Evolutionary conservation across 2,888 invertebrate genomes (phyloP), one percentile per base, ranked within the genome.

Genomic region (Omphaloscelis lunosa): DNA sequence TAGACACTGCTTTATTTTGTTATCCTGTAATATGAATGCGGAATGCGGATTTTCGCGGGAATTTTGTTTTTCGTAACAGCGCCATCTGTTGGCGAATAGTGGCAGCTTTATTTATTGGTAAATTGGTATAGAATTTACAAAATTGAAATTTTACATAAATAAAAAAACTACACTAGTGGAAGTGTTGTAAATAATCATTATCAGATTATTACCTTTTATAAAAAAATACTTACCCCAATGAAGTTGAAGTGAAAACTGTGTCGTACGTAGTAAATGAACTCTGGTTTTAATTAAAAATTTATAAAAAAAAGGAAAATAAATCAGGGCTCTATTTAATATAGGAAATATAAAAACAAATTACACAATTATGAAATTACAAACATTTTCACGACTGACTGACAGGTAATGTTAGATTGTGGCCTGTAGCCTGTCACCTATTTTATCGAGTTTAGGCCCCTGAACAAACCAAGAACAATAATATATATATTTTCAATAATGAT

Each of bases 61-160:
- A 45, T 69, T 27, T 53, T n/a, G 2, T 29, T 75, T 75, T 83
- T 69, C 41, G 41, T 72, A 63, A 76, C 48, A 86, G 69, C 84
- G 84, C 84, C 84, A 84, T 80, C 84, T 84, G 65, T 84, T 73
- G 45, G 6, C 15, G 29, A 48, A 15, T 69, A 66, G 68, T 34
- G 62, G 3, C 1, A 65, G 11, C 1, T n/a, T 23, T 7, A 3
- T n/a, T 41, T 27, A n/a, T 11, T 29, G 1, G 20, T 48, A 20
- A n/a, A n/a, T 11, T 29, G 1, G 20, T 48, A 20, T 34, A 4
- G 2, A 34, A 5, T 20, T 20, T 53, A 20, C 2, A 51, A 34
- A 34, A 34, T 34, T 34, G 0, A 34, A 34, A 15, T 45, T 23
- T 12, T 0, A 48, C 23, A 48, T 48, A 15, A 23, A 29, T 23